Conservation (phyloP, 1,140 invertebrate species). For the Kradibia gibbosae region DNA sequence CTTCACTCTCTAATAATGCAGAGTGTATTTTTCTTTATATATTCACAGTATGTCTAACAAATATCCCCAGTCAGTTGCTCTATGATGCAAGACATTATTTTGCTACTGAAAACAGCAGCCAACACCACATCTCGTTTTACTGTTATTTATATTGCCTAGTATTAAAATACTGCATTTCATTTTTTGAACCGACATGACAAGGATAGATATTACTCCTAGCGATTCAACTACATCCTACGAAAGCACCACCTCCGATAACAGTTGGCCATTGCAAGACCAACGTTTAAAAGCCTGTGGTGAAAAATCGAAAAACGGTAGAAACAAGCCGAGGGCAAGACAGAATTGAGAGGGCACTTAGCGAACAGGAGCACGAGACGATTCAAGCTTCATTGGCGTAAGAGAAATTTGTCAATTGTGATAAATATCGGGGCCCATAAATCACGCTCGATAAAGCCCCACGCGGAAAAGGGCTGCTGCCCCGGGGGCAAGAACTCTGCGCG, state of each 20-base stretch:
- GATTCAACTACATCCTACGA: too few relatives aligned
- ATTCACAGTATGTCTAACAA: not conserved
- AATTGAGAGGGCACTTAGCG: not conserved
- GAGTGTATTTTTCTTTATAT: too few relatives aligned
- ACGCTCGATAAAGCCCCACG: not conserved
- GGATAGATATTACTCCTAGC: too few relatives aligned
- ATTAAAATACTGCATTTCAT: not conserved
- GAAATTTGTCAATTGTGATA: slow-evolving; percentile 14
- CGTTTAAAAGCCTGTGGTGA: not conserved
- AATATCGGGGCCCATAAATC: not conserved
- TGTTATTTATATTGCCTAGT: not conserved
- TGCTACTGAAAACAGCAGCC: not conserved
- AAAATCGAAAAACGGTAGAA: too few relatives aligned
- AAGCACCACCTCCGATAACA: too few relatives aligned
- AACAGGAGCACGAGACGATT: not conserved
- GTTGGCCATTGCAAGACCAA: too few relatives aligned
- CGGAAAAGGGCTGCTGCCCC: not conserved
- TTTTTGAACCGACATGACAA: too few relatives aligned
- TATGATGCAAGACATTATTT: not conserved
- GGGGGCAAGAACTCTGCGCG: not conserved
- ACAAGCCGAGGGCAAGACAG: not conserved
- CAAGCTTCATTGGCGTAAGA: not conserved
- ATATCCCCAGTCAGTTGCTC: not conserved
- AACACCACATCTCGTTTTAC: not conserved
- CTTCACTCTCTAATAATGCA: not conserved